phyloP scores from a whole-genome alignment of 2,113 vertebrate species.

The Eulemur macaco region DNA sequence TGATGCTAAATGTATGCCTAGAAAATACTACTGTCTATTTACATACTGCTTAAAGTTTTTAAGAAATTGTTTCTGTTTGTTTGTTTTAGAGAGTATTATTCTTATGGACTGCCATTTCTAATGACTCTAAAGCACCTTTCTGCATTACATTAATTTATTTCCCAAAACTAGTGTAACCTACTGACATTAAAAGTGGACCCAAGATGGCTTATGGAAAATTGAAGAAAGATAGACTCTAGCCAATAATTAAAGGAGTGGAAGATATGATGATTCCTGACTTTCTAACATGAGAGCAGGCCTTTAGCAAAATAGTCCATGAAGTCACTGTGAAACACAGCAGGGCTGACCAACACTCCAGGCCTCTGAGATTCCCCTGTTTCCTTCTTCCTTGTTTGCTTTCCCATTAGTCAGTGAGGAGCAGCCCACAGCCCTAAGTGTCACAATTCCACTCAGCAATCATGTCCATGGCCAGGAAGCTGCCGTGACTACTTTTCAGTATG shows the following conservation, averaged over 20 bases:
- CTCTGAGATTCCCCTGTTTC: not conserved
- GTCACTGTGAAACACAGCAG: not conserved
- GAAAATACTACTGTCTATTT: not conserved
- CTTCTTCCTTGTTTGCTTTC: not conserved
- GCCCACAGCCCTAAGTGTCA: not conserved
- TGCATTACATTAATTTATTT: not conserved
- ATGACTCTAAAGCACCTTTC: not conserved
- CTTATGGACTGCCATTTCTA: not conserved
- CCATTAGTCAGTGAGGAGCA: not conserved
- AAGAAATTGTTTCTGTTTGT: not conserved
- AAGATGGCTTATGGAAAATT: not conserved
- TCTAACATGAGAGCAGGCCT: not conserved
- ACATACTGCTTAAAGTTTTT: constrained; percentile 4
- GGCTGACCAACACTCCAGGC: not conserved
- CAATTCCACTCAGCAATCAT: not conserved
- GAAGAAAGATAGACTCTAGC: not conserved
- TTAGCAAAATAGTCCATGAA: not conserved
- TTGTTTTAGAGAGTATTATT: not conserved
- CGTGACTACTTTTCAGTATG: not conserved
- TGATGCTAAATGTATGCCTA: not conserved
- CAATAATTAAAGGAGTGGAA: not conserved
- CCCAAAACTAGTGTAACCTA: not conserved
- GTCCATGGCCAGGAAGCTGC: not conserved
- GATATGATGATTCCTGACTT: not conserved
- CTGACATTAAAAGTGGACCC: not conserved